Percentiles rank a stretch among this genome's conserved stretches.
Conservation (phyloP, 2,888 invertebrate species). For the Timema cristinae region DNA sequence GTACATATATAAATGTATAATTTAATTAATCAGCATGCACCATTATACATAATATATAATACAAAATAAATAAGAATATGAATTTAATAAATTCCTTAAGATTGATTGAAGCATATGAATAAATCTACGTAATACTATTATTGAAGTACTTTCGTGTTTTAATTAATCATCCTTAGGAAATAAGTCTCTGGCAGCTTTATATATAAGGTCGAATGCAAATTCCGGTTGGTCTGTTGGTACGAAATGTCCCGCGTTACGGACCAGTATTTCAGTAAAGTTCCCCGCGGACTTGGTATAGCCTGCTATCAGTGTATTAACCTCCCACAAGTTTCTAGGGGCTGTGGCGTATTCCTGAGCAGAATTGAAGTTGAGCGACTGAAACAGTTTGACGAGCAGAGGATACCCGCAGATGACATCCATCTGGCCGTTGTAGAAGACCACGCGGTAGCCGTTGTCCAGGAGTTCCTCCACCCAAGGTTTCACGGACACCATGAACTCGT, state of each 20-base stretch:
- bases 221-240: conserved; percentile 43
- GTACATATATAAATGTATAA: too few species aligned
- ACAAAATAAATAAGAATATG: too few species aligned
- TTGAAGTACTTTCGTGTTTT: too few species aligned
- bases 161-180: too few species aligned
- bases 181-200: conserved; percentile 40
- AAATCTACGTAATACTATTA: too few species aligned
- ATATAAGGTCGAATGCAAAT: conserved; percentile 43
- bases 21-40: too few species aligned
- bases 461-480: conserved; percentile 54
- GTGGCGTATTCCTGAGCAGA: conserved; percentile 39
- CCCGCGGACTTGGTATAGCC: conserved; percentile 38
- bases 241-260: conserved; percentile 43
- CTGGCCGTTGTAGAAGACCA: conserved; percentile 47
- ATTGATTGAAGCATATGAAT: too few species aligned
- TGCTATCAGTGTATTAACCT: conserved; percentile 34
- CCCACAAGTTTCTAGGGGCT: conserved; percentile 39
- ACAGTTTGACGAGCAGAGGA: conserved; percentile 44
- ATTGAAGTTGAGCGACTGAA: conserved; percentile 42
- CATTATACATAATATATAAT: too few species aligned
- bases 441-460: conserved; percentile 45
- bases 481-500: conserved; percentile 55
- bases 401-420: conserved; percentile 47
- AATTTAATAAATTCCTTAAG: too few species aligned
- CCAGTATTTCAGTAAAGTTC: conserved; percentile 38